These are phyloP conservation scores for Pseudopodoces humilis DNA, from an alignment of 2,113 vertebrate species.

Conservation along the genomic window DNA sequence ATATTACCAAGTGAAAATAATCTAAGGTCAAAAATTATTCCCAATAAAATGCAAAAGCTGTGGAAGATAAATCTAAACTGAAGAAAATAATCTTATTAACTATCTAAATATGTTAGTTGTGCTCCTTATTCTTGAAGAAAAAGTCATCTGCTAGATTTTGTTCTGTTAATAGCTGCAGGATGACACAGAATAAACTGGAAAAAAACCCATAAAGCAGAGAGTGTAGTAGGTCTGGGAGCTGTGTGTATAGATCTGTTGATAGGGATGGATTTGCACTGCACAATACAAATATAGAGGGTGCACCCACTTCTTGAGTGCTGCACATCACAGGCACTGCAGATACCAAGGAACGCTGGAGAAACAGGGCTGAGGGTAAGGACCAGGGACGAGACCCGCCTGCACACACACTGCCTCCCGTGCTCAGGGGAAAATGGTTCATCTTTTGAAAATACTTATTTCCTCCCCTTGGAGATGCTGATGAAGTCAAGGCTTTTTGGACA, in stretches of 20 bases:
- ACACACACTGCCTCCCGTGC: not conserved
- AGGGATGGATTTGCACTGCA: not conserved
- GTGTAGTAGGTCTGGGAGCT: not conserved
- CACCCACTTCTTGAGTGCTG: not conserved
- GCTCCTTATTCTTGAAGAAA: not conserved
- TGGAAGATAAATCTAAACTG: not conserved
- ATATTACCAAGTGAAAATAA: not conserved
- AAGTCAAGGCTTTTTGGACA: not conserved
- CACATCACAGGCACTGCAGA: not conserved
- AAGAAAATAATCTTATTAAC: conserved; percentile 1
- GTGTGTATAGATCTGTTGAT: not conserved
- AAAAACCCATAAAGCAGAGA: not conserved
- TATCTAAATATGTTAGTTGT: not conserved
- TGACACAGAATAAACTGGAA: conserved; percentile 11
- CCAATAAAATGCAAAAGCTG: not conserved
- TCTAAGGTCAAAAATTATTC: not conserved
- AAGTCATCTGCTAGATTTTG: not conserved
- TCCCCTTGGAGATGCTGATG: not conserved
- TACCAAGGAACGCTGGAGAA: not conserved
- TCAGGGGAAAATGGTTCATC: not conserved
- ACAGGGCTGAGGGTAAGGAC: not conserved
- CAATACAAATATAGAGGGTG: not conserved
- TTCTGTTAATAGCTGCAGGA: not conserved
- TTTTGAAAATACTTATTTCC: not conserved
- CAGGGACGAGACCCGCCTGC: not conserved